These are phyloP conservation scores for Danio choprae DNA, from an alignment of 2,797 vertebrate genomes.

Conservation along the genomic window DNA sequence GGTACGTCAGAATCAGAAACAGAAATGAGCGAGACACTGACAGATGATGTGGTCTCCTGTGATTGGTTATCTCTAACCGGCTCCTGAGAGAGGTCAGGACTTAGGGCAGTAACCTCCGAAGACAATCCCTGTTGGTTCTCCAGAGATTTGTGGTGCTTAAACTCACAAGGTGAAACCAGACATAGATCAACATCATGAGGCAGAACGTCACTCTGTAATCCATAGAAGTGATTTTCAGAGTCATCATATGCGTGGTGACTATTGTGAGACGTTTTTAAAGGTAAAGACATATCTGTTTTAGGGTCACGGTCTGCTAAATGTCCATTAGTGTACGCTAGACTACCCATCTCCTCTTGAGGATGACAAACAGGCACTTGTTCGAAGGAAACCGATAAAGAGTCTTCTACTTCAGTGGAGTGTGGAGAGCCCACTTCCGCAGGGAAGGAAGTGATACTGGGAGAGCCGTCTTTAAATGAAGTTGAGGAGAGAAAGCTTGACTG, in stretches of 20 bases:
- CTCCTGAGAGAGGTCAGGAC: constrained; percentile 78
- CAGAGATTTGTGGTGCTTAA: constrained; percentile 83
- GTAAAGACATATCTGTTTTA: constrained; percentile 70
- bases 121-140: constrained; percentile 68
- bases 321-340: constrained; percentile 62
- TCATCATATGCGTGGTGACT: constrained; percentile 62
- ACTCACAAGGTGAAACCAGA: constrained; percentile 93
- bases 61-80: constrained; percentile 60
- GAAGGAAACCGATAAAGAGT: constrained; percentile 87
- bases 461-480: constrained; percentile 84
- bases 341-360: constrained; percentile 65
- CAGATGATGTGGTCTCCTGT: constrained; percentile 83
- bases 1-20: constrained; percentile 84
- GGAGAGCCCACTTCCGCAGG: constrained; percentile 88
- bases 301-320: constrained; percentile 64
- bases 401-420: constrained; percentile 88
- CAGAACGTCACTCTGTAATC: constrained; percentile 66
- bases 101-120: constrained; percentile 56
- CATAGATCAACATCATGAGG: constrained; percentile 93
- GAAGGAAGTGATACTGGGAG: constrained; percentile 84
- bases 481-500: constrained; percentile 78
- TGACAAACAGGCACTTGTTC: constrained; percentile 82
- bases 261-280: constrained; percentile 73
- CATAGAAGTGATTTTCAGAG: constrained; percentile 61
- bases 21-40: constrained; percentile 83